These are phyloP conservation scores for Phalloptychus januarius DNA, from an alignment of 2,797 vertebrate genomes.

Conservation along the genomic window DNA sequence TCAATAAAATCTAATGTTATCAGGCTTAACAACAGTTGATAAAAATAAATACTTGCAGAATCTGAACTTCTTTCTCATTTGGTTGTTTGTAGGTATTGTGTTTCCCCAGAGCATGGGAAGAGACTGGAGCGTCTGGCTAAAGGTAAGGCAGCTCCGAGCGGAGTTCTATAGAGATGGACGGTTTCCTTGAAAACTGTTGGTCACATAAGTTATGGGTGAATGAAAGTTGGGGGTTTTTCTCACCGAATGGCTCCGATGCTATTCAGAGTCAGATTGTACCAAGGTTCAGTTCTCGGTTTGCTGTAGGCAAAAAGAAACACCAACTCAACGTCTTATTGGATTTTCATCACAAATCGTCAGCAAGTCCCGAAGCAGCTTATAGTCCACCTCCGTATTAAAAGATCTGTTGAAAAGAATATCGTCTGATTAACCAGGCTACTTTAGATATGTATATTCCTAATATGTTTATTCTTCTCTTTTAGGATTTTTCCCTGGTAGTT, in stretches of 20 bases:
- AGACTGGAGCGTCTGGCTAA: conserved; percentile 93
- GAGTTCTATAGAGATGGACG: neutral
- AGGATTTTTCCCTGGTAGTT: conserved; percentile 97
- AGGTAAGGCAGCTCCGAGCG: conserved; percentile 78
- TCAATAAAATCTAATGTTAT: neutral
- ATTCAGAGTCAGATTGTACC: neutral
- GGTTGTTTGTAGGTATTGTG: conserved; percentile 85
- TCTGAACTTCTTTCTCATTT: conserved; percentile 1
- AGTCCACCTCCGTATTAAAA: neutral
- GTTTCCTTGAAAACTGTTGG: neutral
- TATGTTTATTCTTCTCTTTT: neutral
- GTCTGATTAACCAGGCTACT: neutral
- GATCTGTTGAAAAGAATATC: neutral
- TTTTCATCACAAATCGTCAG: neutral
- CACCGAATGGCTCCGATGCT: neutral
- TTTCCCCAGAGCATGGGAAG: conserved; percentile 96
- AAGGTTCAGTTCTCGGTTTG: neutral
- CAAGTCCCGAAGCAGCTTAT: neutral
- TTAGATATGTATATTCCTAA: neutral
- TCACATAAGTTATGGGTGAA: neutral
- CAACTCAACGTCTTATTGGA: neutral
- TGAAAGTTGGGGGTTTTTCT: neutral
- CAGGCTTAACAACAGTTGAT: neutral
- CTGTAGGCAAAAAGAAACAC: neutral
- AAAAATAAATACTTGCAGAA: neutral